Percentiles rank a stretch among this genome's conserved stretches.
Conservation (phyloP, 2,888 invertebrate genomes). For the Oasisia sp. region DNA sequence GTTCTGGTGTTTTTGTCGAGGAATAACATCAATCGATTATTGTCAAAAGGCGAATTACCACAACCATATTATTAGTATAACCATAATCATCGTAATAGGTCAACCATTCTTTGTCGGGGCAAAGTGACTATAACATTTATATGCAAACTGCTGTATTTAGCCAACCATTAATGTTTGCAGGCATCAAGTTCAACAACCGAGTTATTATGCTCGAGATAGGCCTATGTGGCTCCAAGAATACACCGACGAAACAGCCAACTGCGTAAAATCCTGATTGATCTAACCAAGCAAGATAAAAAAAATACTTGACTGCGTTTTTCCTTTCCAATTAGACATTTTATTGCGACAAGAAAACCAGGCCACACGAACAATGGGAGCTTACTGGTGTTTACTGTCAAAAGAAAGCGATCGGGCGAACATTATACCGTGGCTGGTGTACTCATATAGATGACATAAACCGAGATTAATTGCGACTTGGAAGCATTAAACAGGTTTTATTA, state of each 20-base stretch:
- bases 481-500: too few species aligned
- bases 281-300: background rate
- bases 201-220: background rate
- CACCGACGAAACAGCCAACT: background rate
- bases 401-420: background rate
- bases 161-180: background rate
- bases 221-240: background rate
- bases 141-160: too few species aligned
- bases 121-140: background rate
- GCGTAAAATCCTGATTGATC: background rate
- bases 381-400: background rate
- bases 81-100: background rate
- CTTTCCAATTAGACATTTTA: background rate
- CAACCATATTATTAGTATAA: background rate
- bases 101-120: background rate
- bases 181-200: background rate
- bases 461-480: too few species aligned
- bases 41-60: too few species aligned
- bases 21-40: too few species aligned
- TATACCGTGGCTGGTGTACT: too few species aligned
- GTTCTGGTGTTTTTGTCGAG: too few species aligned
- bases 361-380: background rate
- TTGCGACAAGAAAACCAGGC: background rate
- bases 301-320: background rate
- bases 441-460: too few species aligned